phyloP scores from a whole-genome alignment of 2,888 invertebrate species.

The Fragum whitleyi region DNA sequence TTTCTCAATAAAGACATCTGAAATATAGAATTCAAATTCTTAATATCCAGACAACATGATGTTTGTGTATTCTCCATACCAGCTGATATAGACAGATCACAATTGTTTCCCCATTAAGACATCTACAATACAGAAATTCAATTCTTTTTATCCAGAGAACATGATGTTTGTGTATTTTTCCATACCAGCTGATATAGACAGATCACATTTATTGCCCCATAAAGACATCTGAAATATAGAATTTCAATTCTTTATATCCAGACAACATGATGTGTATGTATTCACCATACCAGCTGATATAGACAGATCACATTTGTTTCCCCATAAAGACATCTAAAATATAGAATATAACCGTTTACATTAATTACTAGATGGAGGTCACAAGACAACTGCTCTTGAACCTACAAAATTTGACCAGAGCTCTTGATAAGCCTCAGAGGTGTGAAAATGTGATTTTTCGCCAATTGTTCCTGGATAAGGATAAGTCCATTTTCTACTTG shows the following conservation, averaged over 20 bases:
- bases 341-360: conserved; percentile 87
- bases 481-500: too few species aligned
- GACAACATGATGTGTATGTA: conserved; percentile 87
- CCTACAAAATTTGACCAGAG: too few species aligned
- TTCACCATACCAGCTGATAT: conserved; percentile 90
- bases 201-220: conserved; percentile 98
- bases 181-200: conserved; percentile 92
- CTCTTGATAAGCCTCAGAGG: too few species aligned
- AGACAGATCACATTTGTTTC: conserved; percentile 98
- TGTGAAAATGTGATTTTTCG: too few species aligned
- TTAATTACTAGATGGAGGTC: too few species aligned
- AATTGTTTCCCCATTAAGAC: conserved; percentile 97
- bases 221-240: conserved; percentile 87
- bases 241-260: conserved; percentile 81
- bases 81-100: conserved; percentile 95
- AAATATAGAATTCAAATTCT: neutral
- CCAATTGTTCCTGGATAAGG: too few species aligned
- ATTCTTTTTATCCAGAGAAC: conserved; percentile 88
- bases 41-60: conserved; percentile 86
- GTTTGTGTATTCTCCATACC: conserved; percentile 89
- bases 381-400: too few species aligned
- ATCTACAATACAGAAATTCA: conserved; percentile 84
- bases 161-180: conserved; percentile 87
- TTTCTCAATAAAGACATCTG: conserved; percentile 95
- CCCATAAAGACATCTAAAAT: conserved; percentile 91